Evolutionary conservation across 37 sponge, comb jelly and placozoan species (phyloP), one percentile per base, ranked within the genome.

Genomic region (Diacarnus erythraeanus): DNA sequence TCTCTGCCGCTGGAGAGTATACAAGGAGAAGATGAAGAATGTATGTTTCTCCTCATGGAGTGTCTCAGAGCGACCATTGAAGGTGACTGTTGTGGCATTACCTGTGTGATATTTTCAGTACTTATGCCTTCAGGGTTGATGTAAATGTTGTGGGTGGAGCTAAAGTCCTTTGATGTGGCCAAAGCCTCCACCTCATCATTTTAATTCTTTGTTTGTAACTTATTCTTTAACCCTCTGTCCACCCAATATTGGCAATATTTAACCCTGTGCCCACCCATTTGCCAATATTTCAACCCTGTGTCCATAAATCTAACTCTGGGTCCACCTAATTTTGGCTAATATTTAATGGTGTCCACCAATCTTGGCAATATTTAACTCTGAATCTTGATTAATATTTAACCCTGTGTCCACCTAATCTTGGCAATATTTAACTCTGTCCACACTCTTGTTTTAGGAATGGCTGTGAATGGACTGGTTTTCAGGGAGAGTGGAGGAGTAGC

Each of bases 41-140:
- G 43, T 47, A 42, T 83, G 57, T 89, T 93, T 72, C 79, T 92
- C 15, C 86, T 92, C 74, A 78, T 90, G 80, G 91, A 94, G 80
- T 87, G 85, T 43, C 76, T 94, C 54, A 70, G 94, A 38, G 91
- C 91, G 27, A 72, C 81, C 44, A 63, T 77, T 27, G 72, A 77
- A 72, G 77, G 72, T 84, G 56, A n/a, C 0, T n/a, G n/a, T n/a
- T n/a, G n/a, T n/a, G n/a, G n/a, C n/a, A n/a, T n/a, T n/a, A n/a
- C n/a, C n/a, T n/a, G n/a, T n/a, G n/a, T n/a, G n/a, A n/a, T n/a
- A n/a, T n/a, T n/a, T n/a, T n/a, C n/a, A n/a, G 27, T 64, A 64
- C 65, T 27, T 18, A 23, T 64, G 25, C 65, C 17, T 64, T 64
- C 10, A 64, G 20, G 20, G 65, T 64, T 23, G 27, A 27, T 23